phyloP scores from a whole-genome alignment of 2,797 vertebrate genomes.

The Anguilla pacifica region DNA sequence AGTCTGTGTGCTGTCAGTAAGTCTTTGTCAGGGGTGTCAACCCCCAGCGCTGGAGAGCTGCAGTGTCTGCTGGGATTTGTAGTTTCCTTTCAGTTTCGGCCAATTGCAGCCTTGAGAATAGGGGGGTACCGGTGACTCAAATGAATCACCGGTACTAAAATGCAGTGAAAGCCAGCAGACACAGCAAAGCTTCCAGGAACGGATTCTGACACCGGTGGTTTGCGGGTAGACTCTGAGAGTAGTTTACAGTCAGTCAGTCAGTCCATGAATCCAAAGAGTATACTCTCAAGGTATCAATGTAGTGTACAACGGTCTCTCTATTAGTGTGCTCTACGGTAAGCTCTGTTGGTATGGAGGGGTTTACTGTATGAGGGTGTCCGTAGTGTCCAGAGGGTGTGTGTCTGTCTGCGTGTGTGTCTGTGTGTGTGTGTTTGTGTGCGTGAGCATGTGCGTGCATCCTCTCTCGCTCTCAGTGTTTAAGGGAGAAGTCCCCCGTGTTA shows the following conservation, averaged over 20 bases:
- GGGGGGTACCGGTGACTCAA: no score
- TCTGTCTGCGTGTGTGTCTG: not conserved
- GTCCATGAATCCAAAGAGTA: not conserved
- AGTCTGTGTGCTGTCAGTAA: not conserved
- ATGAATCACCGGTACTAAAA: no score
- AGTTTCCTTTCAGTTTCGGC: not conserved
- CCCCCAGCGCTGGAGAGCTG: no score
- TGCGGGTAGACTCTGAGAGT: not conserved
- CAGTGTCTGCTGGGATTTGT: not conserved
- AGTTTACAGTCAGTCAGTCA: not conserved
- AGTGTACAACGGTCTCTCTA: not conserved
- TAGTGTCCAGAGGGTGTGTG: slow-evolving; percentile 13
- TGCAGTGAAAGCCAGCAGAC: not conserved
- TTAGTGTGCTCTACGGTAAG: slow-evolving; percentile 23
- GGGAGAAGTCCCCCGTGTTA: slow-evolving; percentile 89
- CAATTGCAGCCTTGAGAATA: not conserved
- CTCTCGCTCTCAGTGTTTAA: slow-evolving; percentile 71
- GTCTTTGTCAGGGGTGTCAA: not conserved
- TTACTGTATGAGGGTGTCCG: not conserved
- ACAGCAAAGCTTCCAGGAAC: not conserved
- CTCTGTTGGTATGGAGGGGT: not conserved
- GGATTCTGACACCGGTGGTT: not conserved
- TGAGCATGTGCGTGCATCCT: not conserved
- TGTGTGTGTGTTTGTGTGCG: not conserved
- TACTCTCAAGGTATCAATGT: not conserved